phyloP scores from a whole-genome alignment of 2,888 invertebrate genomes.

The Rhynchonema sp. region DNA sequence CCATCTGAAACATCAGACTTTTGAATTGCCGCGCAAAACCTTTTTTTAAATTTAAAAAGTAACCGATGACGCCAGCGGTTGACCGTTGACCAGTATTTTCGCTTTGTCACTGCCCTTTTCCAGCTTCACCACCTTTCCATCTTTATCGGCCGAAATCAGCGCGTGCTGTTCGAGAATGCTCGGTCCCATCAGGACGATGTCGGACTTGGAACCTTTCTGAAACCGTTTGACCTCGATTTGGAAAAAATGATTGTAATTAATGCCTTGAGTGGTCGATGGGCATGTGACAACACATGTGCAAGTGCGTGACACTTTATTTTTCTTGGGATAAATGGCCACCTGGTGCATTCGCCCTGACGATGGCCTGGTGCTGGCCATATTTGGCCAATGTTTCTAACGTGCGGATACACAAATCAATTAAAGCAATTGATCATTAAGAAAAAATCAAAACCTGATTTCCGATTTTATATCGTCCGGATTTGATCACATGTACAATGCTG shows the following conservation, averaged over 20 bases:
- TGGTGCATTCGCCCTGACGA: too few relatives aligned
- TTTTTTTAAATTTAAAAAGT: neutral
- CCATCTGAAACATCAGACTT: conserved; percentile 26
- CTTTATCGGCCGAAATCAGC: neutral
- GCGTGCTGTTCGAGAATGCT: conserved; percentile 14
- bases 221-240: too few relatives aligned
- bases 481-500: conserved; percentile 33
- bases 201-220: conserved; percentile 25
- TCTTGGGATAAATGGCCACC: too few relatives aligned
- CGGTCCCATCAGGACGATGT: conserved; percentile 32
- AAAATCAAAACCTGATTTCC: too few relatives aligned
- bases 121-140: neutral
- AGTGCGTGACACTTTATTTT: too few relatives aligned
- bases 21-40: neutral
- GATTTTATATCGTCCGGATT: conserved; percentile 27
- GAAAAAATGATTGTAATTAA: too few relatives aligned
- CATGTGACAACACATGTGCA: too few relatives aligned
- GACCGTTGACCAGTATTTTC: conserved; percentile 33
- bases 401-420: too few relatives aligned
- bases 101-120: conserved; percentile 3
- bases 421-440: too few relatives aligned
- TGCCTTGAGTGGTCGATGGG: too few relatives aligned
- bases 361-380: too few relatives aligned
- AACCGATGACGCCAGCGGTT: neutral
- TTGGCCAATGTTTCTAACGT: too few relatives aligned